A percentile compares a stretch with the other conserved stretches of the same genome.
These are phyloP conservation scores for Corythornis cristatus DNA, from an alignment of 2,113 vertebrate species.

Conservation along the genomic window DNA sequence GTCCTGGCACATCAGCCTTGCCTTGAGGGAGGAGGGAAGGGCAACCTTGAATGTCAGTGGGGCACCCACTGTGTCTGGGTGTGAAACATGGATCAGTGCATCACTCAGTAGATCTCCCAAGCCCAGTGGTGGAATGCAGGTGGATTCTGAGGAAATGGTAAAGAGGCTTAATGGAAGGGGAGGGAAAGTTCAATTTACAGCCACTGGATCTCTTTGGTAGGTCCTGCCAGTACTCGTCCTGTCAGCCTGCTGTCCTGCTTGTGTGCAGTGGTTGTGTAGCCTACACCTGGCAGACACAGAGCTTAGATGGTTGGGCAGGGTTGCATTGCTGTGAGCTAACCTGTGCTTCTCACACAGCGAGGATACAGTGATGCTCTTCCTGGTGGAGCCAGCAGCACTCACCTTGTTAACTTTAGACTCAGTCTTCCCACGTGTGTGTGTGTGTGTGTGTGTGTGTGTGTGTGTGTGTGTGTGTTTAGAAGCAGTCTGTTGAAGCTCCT, in stretches of 20 bases:
- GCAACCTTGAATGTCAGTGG: neutral
- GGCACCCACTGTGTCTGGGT: neutral
- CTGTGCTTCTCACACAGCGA: neutral
- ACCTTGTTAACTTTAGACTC: neutral
- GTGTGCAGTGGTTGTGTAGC: neutral
- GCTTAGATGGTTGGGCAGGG: neutral
- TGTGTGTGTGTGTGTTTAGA: neutral
- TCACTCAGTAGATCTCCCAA: neutral
- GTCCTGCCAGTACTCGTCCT: neutral
- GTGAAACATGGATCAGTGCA: neutral
- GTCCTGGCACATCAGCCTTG: neutral
- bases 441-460: neutral
- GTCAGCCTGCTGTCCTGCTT: neutral
- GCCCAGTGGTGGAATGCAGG: neutral
- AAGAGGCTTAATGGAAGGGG: neutral
- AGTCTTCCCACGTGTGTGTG: neutral
- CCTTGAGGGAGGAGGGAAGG: neutral
- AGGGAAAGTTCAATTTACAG: neutral
- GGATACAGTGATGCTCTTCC: rapidly evolving
- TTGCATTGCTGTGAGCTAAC: neutral
- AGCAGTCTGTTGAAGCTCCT: neutral
- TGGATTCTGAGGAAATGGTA: neutral
- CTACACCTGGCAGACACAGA: neutral
- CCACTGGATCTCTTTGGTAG: neutral
- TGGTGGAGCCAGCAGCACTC: neutral